phyloP scores from a whole-genome alignment of 2,888 invertebrate genomes.

The Tanytarsus gracilentus region DNA sequence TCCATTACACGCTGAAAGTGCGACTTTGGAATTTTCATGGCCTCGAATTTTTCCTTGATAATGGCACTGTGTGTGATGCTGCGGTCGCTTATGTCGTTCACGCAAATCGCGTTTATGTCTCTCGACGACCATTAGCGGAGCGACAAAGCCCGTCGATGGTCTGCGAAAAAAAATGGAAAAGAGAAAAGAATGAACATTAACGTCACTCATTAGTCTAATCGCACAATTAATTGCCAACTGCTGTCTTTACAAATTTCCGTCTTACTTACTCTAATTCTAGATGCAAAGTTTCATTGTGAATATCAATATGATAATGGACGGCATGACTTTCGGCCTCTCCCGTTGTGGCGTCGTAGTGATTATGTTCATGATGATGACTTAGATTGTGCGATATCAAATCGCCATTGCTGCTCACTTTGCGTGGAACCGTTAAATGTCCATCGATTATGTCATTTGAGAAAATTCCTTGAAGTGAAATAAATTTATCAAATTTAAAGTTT shows the following conservation, averaged over 20 bases:
- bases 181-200: too few relatives aligned
- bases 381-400: slow-evolving; percentile 39
- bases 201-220: neutral
- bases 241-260: neutral
- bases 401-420: slow-evolving; percentile 39
- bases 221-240: neutral
- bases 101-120: slow-evolving; percentile 49
- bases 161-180: slow-evolving; percentile 41
- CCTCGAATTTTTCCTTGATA: slow-evolving; percentile 67
- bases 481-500: too few relatives aligned
- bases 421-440: slow-evolving; percentile 39
- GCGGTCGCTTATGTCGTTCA: slow-evolving; percentile 46
- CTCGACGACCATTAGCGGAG: slow-evolving; percentile 64
- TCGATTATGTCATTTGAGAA: slow-evolving; percentile 39
- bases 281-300: slow-evolving; percentile 39
- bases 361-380: slow-evolving; percentile 37
- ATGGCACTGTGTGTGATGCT: slow-evolving; percentile 58
- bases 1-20: slow-evolving; percentile 73
- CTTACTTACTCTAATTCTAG: slow-evolving; percentile 41
- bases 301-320: slow-evolving; percentile 35
- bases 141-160: slow-evolving; percentile 58
- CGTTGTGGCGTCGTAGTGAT: neutral
- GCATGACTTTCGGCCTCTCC: slow-evolving; percentile 25
- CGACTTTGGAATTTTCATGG: slow-evolving; percentile 59
- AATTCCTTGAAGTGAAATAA: slow-evolving; percentile 34